A percentile compares a stretch with the other conserved stretches of the same genome.
Conservation (phyloP, 2,888 invertebrate species). For the Brachylomia viminalis region DNA sequence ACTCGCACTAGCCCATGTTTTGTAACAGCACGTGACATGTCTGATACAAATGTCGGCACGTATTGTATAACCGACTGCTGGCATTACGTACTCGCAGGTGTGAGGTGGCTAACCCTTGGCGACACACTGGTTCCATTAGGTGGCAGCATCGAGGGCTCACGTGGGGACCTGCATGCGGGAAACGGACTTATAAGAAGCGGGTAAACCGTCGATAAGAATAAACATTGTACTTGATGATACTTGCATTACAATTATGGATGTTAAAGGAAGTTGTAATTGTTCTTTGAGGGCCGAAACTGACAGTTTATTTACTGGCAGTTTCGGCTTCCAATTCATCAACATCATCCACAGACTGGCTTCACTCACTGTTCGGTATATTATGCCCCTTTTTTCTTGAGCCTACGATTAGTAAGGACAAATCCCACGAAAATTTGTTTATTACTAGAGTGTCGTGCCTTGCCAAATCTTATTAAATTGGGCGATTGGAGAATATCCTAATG, state of each 20-base stretch:
- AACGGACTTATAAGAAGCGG: constrained; percentile 7
- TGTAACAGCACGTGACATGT: neutral
- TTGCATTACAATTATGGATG: neutral
- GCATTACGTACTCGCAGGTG: constrained; percentile 24
- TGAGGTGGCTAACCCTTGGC: constrained; percentile 29
- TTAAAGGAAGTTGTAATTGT: neutral
- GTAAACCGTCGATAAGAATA: neutral
- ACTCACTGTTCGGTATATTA: no score
- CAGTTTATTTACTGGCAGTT: no score
- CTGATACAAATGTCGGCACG: neutral
- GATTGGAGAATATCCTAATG: neutral
- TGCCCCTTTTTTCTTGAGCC: neutral
- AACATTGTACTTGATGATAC: neutral
- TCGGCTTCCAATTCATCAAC: neutral
- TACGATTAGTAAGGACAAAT: neutral
- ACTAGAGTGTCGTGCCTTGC: neutral
- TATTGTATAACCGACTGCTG: constrained; percentile 26
- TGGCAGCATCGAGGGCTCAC: constrained; percentile 3
- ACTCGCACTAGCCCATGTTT: neutral
- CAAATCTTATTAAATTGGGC: neutral
- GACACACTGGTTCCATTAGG: constrained; percentile 8
- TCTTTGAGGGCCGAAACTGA: neutral
- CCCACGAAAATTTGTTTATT: neutral
- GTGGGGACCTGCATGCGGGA: constrained; percentile 44
- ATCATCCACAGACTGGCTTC: neutral